Evolutionary conservation across 2,113 vertebrate species (phyloP).

Genomic region (Pampusana beccarii): DNA sequence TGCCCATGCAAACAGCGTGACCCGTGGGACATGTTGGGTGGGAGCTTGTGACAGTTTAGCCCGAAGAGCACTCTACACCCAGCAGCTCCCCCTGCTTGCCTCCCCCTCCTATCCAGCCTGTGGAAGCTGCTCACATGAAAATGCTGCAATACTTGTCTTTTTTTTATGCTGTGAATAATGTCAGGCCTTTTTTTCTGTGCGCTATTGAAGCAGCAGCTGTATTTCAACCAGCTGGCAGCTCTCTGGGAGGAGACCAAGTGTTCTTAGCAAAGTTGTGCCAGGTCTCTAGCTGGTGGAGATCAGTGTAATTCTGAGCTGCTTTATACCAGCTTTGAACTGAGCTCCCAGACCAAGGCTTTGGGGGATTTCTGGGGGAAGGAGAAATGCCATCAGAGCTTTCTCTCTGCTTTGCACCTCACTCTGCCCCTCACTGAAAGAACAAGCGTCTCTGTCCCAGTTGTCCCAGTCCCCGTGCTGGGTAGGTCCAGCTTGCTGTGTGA

Average conservation of each 20-base stretch:
- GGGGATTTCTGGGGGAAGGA: neutral
- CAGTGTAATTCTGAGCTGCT: neutral
- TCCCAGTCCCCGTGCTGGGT: neutral
- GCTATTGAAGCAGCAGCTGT: conserved; percentile 47
- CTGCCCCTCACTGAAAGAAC: neutral
- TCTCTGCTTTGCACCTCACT: neutral
- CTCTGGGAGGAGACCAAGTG: neutral
- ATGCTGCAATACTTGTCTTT: neutral
- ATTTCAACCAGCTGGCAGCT: conserved; percentile 20
- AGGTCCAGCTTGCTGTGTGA: neutral
- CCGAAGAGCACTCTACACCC: neutral
- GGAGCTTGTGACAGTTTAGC: neutral
- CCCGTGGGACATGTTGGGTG: neutral
- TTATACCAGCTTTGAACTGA: neutral
- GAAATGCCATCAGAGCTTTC: neutral
- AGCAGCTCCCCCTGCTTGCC: neutral
- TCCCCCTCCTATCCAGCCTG: neutral
- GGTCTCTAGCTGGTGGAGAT: neutral
- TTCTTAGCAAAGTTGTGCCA: conserved; percentile 13
- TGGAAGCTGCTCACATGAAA: neutral
- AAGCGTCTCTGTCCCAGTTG: neutral
- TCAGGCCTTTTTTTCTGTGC: neutral
- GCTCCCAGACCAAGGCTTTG: neutral
- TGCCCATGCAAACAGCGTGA: rapidly evolving
- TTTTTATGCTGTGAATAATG: neutral